A percentile compares a stretch with the other conserved stretches of the same genome.
Conservation (phyloP, 2,888 invertebrate genomes). For the Agrilus mali region DNA sequence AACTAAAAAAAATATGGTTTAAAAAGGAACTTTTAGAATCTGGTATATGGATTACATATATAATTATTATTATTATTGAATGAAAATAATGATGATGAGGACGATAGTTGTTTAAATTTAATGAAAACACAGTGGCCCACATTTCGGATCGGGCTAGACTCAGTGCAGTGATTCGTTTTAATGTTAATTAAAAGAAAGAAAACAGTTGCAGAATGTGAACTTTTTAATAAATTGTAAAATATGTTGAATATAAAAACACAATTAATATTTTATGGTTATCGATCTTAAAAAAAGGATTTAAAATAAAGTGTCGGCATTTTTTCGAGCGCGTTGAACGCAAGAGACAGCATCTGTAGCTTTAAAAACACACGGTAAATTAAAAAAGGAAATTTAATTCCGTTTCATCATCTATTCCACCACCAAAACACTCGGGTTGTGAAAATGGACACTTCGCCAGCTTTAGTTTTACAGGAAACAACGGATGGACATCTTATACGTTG, state of each 20-base stretch:
- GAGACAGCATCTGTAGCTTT: too few species aligned
- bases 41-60: constrained; percentile 32
- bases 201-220: constrained; percentile 25
- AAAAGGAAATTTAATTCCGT: too few species aligned
- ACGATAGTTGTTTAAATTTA: constrained; percentile 4
- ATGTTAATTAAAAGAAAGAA: too few species aligned
- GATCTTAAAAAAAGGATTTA: not conserved
- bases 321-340: constrained; percentile 20
- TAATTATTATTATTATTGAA: constrained; percentile 23
- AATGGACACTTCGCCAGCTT: not conserved
- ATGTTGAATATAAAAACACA: constrained; percentile 19
- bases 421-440: not conserved
- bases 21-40: constrained; percentile 17
- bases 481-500: constrained; percentile 26
- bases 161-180: constrained; percentile 31
- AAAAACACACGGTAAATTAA: too few species aligned
- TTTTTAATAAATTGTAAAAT: constrained; percentile 27
- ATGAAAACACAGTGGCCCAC: constrained; percentile 28
- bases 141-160: constrained; percentile 31
- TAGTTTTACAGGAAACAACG: constrained; percentile 12
- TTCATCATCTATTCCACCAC: constrained; percentile 3
- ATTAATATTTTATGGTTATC: constrained; percentile 22
- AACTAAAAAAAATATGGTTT: constrained; percentile 17
- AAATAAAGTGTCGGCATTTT: constrained; percentile 25
- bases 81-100: constrained; percentile 1